Percentiles rank a stretch among this genome's conserved stretches.
Evolutionary conservation across 2,797 vertebrate species (phyloP).

Genomic region (Enteromius fasciolatus): DNA sequence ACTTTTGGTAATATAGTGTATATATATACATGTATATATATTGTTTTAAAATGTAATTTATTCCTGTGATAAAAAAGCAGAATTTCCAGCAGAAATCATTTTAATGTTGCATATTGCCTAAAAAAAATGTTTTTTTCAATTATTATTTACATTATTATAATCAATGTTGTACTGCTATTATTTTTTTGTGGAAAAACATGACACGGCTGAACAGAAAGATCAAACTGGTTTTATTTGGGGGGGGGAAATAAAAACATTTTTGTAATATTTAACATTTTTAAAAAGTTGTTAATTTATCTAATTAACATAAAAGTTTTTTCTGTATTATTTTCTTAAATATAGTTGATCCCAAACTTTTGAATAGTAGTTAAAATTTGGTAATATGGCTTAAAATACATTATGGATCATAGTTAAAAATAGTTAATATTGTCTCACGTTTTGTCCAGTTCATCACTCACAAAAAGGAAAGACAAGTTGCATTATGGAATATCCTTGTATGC

Average conservation of each 20-base stretch:
- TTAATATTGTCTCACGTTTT: neutral
- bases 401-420: neutral
- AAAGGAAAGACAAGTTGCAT: neutral
- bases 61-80: neutral
- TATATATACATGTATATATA: too few relatives aligned
- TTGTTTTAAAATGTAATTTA: neutral
- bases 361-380: neutral
- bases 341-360: neutral
- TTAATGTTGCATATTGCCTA: neutral
- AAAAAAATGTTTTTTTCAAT: neutral
- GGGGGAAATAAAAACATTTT: neutral
- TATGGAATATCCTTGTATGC: neutral
- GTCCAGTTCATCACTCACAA: neutral
- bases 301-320: neutral
- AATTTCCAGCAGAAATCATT: slow-evolving; percentile 9
- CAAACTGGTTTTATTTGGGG: neutral
- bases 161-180: neutral
- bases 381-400: neutral
- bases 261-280: neutral
- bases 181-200: neutral
- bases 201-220: neutral
- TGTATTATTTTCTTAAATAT: neutral
- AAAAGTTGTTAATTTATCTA: too few relatives aligned
- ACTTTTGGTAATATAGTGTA: too few relatives aligned
- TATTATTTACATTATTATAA: neutral